Evolutionary conservation across 2,888 invertebrate species (phyloP), one percentile per base, ranked within the genome.

Genomic region (Eristalis tenax): DNA sequence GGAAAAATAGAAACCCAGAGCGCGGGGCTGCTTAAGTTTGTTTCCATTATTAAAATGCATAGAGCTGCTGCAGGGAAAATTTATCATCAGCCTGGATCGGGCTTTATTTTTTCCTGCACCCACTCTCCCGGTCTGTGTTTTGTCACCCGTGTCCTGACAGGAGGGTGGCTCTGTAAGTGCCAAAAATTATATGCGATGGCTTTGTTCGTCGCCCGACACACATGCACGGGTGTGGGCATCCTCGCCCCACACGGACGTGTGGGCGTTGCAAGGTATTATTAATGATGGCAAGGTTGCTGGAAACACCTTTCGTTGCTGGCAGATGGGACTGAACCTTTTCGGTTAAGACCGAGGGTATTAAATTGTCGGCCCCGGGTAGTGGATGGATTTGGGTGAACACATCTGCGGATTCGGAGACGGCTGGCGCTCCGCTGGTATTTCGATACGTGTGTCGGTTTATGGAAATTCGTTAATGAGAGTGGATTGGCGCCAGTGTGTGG

Each of bases 41-140:
- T 81, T 85, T 81, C 50, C 69, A 85, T 73, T 81, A 81, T 81
- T 73, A 59, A 85, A 81, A 85, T 85, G 71, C 76, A 81, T 35
- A 70, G 64, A 50, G 50, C 64, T 50, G 64, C 73, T 85, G 76
- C 76, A 73, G 57, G 75, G 66, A 13, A 73, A 69, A 84, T 79
- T 83, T 83, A 83, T 83, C 65, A 83, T 74, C 74, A 43, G 35
- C 8, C 23, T 11, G 61, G 5, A 8, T 26, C 13, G 28, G 40
- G 64, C 32, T 78, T 59, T 59, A 3, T 66, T 56, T 56, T 26
- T 32, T n/a, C 32, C 8, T 8, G 32, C 61, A n/a, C 18, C 38
- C 40, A 15, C 18, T 63, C 56, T 11, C 5, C 26, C 13, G 26
- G 11, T 28, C n/a, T 5, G 43, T 43, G 43, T 18, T 5, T 6